Percentiles rank a stretch among this genome's conserved stretches.
Evolutionary conservation across 2,888 invertebrate genomes (phyloP).

Genomic region (Amblyjoppa proteus): DNA sequence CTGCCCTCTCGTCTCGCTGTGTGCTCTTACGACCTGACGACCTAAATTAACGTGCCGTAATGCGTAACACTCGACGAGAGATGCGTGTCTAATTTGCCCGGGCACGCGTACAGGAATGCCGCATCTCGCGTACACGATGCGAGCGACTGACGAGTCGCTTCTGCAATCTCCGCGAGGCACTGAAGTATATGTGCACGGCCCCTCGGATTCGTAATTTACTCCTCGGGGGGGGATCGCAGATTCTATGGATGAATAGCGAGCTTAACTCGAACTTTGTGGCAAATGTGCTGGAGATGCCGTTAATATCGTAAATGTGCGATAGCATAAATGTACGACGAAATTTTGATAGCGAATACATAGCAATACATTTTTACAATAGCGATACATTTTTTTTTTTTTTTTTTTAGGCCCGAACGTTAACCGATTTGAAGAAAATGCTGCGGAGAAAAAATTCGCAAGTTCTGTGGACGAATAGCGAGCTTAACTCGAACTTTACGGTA

Average conservation of each 20-base stretch:
- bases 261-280: slow-evolving; percentile 14
- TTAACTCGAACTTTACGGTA: slow-evolving; percentile 13
- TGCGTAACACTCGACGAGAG: slow-evolving; percentile 54
- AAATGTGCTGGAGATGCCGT: not conserved
- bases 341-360: too few relatives aligned
- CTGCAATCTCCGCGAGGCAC: slow-evolving; percentile 2
- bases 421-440: too few relatives aligned
- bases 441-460: not conserved
- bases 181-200: not conserved
- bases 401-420: too few relatives aligned
- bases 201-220: slow-evolving; percentile 38
- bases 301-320: not conserved
- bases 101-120: slow-evolving; percentile 24
- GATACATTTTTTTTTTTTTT: too few relatives aligned
- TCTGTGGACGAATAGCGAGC: slow-evolving; percentile 27
- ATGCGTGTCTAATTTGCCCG: slow-evolving; percentile 60
- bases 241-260: slow-evolving; percentile 29
- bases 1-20: slow-evolving; percentile 33
- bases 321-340: too few relatives aligned
- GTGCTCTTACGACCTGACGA: slow-evolving; percentile 55
- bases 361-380: too few relatives aligned
- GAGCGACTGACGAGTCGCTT: slow-evolving; percentile 9
- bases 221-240: slow-evolving; percentile 16
- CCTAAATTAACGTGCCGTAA: slow-evolving; percentile 62
- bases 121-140: not conserved